A percentile compares a stretch with the other conserved stretches of the same genome.
Conservation (phyloP, 2,113 vertebrate species). For the Equus przewalskii region DNA sequence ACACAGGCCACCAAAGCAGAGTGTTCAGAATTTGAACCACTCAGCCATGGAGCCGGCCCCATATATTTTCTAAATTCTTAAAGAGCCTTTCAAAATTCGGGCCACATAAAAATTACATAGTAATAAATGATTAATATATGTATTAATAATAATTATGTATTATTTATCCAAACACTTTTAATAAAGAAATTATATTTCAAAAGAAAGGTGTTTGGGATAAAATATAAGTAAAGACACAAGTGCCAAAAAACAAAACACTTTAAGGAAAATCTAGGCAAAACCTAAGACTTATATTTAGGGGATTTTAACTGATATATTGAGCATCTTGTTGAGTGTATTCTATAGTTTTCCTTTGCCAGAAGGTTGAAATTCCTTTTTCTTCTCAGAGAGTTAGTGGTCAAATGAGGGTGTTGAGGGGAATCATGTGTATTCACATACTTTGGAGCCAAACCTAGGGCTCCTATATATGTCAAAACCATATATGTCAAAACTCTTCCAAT, state of each 20-base stretch:
- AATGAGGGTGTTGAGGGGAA: background rate
- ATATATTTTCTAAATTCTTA: slow-evolving; percentile 29
- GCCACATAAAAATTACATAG: background rate
- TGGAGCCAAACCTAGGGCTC: background rate
- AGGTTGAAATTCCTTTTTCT: background rate
- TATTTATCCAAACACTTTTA: background rate
- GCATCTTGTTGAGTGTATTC: background rate
- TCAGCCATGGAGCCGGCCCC: no score
- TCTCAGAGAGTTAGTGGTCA: background rate
- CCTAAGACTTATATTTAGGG: background rate
- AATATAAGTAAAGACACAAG: background rate
- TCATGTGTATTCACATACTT: background rate
- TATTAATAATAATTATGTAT: background rate
- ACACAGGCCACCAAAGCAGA: no score
- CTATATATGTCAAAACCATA: background rate
- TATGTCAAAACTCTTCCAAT: background rate
- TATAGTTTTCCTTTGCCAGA: background rate
- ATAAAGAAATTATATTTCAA: slow-evolving; percentile 32
- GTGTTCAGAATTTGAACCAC: no score
- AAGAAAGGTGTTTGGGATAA: background rate
- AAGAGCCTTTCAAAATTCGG: background rate
- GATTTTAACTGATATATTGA: background rate
- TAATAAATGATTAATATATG: background rate
- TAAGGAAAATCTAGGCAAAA: background rate
- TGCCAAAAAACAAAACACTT: background rate